Base-by-base conservation (phyloP, 2,888 invertebrate genomes). In the Megalurothrips usitatus region DNA sequence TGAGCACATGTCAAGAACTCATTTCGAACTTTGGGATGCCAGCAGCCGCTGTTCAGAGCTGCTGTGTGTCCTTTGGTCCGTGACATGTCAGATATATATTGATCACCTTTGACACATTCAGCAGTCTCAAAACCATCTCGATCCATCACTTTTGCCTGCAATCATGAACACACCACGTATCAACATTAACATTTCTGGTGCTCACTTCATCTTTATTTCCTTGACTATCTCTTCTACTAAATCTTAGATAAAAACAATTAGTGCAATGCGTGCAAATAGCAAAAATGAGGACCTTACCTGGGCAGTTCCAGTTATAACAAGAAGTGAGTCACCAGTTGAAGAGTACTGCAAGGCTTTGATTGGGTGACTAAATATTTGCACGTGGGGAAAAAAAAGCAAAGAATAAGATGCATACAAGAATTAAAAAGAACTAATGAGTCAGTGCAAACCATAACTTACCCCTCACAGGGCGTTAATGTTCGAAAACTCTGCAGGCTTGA, bases 1-100 rank as follows among this genome's bases (percentile, higher is more conserved):
- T 95, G 92, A 0, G 97, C 94, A 84, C 96, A 95, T 0, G 99
- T 99, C 84, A 99, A 89, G 87, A 99, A 99, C 87, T 99, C 97
- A 84, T 96, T 95, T 82, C 93, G 92, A 2, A 91, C 91, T 83
- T 94, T 92, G 0, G 99, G 99, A 89, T 98, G 96, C 97, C 98
- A 99, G 86, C 94, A 93, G 0, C 98, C 96, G 81, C 93, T 91
- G 85, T 96, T 96, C 8, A 99, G 87, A 49, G 96, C 92, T 0
- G 98, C 96, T 0, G 96, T 94, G 87, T 99, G 99, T 0, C 99
- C 99, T 87, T 96, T 97, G 0, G 98, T 98, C 85, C 90, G 91
- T 0, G 95, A 93, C 93, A 97, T 96, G 86, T 99, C 99, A 0
- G 93, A 93, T 28, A 99, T 94, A 85, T 99, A 99, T 86, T 96